Evolutionary conservation across 92 coral and sea anemone species (phyloP).

Genomic region (Zoanthus sociatus): DNA sequence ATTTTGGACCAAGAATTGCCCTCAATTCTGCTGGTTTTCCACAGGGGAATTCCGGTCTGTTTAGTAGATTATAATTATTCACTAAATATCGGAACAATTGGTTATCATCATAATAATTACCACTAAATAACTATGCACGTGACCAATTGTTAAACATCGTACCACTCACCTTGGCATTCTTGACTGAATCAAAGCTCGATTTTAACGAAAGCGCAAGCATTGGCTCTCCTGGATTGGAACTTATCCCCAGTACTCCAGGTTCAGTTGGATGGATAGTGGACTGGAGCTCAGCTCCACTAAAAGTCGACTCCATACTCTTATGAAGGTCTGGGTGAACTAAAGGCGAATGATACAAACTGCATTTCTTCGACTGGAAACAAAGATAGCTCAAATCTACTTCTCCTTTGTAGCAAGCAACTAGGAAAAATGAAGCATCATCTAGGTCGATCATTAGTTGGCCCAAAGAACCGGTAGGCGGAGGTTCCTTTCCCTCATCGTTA

Average conservation of each 20-base stretch:
- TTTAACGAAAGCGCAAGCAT: slow-evolving; percentile 92
- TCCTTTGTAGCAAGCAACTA: slow-evolving; percentile 93
- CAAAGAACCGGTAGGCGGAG: not conserved
- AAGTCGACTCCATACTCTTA: slow-evolving; percentile 84
- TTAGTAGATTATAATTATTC: too few relatives aligned
- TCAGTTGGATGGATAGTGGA: slow-evolving; percentile 90
- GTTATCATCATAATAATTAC: too few relatives aligned
- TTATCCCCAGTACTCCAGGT: slow-evolving; percentile 68
- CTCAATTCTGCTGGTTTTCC: not conserved
- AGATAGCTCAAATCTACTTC: slow-evolving; percentile 85
- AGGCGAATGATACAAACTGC: slow-evolving; percentile 83
- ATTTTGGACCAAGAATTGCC: not conserved
- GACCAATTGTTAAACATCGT: not conserved
- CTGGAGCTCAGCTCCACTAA: slow-evolving; percentile 93
- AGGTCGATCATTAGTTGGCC: slow-evolving; percentile 78
- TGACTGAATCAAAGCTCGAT: slow-evolving; percentile 74
- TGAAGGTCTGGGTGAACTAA: slow-evolving; percentile 74
- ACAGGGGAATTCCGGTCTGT: too few relatives aligned
- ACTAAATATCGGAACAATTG: too few relatives aligned
- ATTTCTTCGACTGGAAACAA: slow-evolving; percentile 76
- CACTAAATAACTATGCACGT: not conserved
- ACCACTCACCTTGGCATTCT: slow-evolving; percentile 81
- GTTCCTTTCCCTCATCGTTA: slow-evolving; percentile 33
- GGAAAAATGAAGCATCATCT: slow-evolving; percentile 83
- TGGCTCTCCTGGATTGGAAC: slow-evolving; percentile 71